Percentiles rank a stretch among this genome's conserved stretches.
These are phyloP conservation scores for Psilanteris sp. DNA, from an alignment of 1,140 invertebrate species.

Conservation along the genomic window DNA sequence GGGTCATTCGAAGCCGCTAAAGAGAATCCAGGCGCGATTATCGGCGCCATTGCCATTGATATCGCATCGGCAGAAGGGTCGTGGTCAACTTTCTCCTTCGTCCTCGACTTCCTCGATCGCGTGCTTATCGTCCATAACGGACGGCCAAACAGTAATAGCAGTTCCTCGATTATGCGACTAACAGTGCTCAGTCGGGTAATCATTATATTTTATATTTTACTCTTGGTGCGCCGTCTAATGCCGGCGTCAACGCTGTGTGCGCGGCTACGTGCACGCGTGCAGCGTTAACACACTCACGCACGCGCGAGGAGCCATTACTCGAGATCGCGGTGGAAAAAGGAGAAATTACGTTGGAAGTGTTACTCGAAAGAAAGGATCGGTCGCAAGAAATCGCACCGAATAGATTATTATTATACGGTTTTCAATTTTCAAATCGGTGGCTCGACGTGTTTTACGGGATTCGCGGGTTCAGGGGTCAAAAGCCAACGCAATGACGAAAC, in stretches of 20 bases:
- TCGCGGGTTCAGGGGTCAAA: no score
- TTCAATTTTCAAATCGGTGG: constrained; percentile 13
- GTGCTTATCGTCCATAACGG: constrained; percentile 66
- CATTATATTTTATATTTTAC: constrained; percentile 61
- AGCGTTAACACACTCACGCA: no score
- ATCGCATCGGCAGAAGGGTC: constrained; percentile 65
- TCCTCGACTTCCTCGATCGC: constrained; percentile 69
- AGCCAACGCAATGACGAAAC: no score
- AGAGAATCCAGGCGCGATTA: constrained; percentile 48
- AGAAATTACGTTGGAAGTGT: constrained; percentile 59
- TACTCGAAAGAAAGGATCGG: constrained; percentile 56
- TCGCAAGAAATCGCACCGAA: constrained; percentile 36
- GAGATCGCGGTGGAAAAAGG: constrained; percentile 40
- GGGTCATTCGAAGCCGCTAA: constrained; percentile 24
- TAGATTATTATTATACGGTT: constrained; percentile 32
- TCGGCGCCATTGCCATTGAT: constrained; percentile 61
- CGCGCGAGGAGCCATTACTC: constrained; percentile 42
- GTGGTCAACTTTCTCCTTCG: constrained; percentile 75
- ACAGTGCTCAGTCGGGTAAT: constrained; percentile 51
- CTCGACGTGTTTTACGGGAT: background rate
- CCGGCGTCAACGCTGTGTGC: constrained; percentile 3
- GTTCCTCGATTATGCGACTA: constrained; percentile 63
- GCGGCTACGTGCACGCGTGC: no score
- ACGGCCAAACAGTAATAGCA: constrained; percentile 33
- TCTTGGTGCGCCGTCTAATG: constrained; percentile 39